Conservation (phyloP, 2,113 vertebrate species). For the Typhlomys cinereus region DNA sequence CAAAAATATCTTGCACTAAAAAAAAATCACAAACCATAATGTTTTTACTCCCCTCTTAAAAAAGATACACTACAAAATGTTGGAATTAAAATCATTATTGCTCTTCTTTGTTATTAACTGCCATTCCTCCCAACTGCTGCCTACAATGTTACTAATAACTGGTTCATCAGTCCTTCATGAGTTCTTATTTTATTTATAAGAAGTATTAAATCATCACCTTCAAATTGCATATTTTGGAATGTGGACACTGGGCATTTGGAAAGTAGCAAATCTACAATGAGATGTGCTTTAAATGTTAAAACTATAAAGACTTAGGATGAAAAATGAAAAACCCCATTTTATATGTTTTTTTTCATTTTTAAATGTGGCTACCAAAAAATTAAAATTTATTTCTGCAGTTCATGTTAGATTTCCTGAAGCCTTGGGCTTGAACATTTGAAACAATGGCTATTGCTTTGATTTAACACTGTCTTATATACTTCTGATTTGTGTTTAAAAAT, state of each 20-base stretch:
- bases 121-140: background rate
- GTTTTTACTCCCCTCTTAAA: background rate
- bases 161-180: background rate
- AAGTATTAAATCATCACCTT: background rate
- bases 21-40: conserved; percentile 38
- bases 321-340: conserved; percentile 1
- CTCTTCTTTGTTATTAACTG: conserved; percentile 33
- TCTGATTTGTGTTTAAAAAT: conserved; percentile 9
- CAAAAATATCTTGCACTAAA: conserved; percentile 50
- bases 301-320: background rate
- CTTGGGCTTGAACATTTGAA: background rate
- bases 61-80: conserved; percentile 32
- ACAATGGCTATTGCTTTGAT: background rate
- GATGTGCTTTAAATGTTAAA: conserved; percentile 44
- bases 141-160: background rate
- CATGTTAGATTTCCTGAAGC: background rate
- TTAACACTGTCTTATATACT: background rate
- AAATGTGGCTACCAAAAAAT: background rate
- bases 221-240: conserved; percentile 4
- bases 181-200: background rate
- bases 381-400: background rate
- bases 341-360: conserved; percentile 4
- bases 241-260: background rate
- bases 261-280: conserved; percentile 1
- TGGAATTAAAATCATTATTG: background rate